Percentiles rank a stretch among this genome's conserved stretches.
phyloP scores from a whole-genome alignment of 2,888 invertebrate species.

The Parasteatoda lunata region DNA sequence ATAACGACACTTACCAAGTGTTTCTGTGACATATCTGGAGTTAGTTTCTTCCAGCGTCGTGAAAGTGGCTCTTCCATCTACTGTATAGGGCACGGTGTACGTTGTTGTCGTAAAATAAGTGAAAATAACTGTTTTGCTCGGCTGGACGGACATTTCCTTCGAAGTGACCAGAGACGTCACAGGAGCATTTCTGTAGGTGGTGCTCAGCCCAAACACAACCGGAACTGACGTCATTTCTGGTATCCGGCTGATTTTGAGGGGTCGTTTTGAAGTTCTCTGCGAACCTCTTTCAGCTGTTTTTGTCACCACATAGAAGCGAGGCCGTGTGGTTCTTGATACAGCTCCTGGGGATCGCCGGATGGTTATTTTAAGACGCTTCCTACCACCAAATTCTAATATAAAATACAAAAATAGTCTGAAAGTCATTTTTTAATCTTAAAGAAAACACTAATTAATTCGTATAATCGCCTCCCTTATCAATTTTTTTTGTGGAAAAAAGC shows the following conservation, averaged over 20 bases:
- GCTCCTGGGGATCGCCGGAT: conserved; percentile 55
- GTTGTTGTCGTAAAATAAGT: conserved; percentile 71
- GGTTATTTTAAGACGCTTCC: conserved; percentile 62
- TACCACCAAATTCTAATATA: background rate
- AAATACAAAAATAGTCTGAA: too few species aligned
- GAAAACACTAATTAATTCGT: too few species aligned
- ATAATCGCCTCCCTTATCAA: too few species aligned
- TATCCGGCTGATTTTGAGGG: conserved; percentile 61
- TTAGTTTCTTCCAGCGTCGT: conserved; percentile 92
- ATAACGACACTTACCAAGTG: conserved; percentile 38
- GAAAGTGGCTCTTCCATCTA: conserved; percentile 86
- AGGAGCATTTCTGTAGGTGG: conserved; percentile 65
- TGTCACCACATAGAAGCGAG: conserved; percentile 69
- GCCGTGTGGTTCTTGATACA: conserved; percentile 48
- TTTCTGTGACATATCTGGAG: conserved; percentile 82
- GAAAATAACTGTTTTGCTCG: conserved; percentile 59
- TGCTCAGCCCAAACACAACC: conserved; percentile 69
- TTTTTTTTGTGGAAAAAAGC: too few species aligned
- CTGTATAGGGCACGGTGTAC: conserved; percentile 70
- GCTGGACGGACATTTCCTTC: conserved; percentile 2
- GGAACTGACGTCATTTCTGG: conserved; percentile 66
- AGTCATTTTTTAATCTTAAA: too few species aligned
- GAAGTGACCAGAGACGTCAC: conserved; percentile 59
- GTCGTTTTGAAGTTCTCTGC: conserved; percentile 41
- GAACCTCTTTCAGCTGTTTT: conserved; percentile 59